Percentiles rank a stretch among this genome's conserved stretches.
Conservation (phyloP, 2,888 invertebrate species). For the Xylocampa areola region DNA sequence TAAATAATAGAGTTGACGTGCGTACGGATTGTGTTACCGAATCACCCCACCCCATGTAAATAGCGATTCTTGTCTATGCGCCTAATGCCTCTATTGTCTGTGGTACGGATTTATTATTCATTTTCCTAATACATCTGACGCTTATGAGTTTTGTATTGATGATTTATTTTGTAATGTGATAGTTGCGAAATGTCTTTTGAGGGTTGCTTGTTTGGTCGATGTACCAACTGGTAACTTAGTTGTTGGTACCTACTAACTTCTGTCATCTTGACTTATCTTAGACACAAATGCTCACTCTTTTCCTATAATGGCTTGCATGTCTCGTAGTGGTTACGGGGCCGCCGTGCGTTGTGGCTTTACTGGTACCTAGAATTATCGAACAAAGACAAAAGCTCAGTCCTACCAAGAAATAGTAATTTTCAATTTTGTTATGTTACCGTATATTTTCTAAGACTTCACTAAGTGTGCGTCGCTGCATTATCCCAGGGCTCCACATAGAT, state of each 20-base stretch:
- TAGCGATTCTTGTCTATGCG: constrained; percentile 83
- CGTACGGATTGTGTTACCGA: constrained; percentile 83
- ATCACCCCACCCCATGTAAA: constrained; percentile 70
- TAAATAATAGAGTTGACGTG: constrained; percentile 90
- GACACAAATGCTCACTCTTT: no score
- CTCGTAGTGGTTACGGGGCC: no score
- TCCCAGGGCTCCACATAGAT: no score
- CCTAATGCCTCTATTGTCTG: constrained; percentile 88
- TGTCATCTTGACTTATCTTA: no score
- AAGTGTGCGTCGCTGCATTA: no score
- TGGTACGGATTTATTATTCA: constrained; percentile 88
- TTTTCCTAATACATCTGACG: constrained; percentile 85
- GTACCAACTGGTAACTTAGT: neutral
- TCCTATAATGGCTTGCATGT: no score
- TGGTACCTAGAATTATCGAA: no score
- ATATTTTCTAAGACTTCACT: no score
- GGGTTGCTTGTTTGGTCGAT: constrained; percentile 16
- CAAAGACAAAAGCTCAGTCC: no score
- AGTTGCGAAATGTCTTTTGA: constrained; percentile 32
- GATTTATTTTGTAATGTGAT: constrained; percentile 63
- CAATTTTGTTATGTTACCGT: no score
- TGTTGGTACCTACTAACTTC: neutral
- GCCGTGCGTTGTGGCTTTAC: no score
- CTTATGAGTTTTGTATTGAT: constrained; percentile 78
- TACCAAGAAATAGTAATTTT: no score